Evolutionary conservation across 2,888 invertebrate species (phyloP).

Genomic region (Epiblema foenella): DNA sequence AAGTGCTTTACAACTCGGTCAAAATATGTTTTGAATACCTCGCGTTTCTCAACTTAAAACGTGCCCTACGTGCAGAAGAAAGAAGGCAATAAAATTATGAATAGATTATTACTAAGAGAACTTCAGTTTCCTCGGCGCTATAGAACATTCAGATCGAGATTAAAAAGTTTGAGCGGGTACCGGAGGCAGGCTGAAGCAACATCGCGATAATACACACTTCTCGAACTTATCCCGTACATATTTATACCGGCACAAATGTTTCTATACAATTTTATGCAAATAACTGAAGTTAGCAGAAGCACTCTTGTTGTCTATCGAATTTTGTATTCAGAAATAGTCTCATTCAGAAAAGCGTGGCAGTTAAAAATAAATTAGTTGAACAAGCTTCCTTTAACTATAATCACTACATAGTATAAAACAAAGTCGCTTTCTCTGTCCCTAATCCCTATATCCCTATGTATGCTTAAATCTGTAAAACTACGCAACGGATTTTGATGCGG

Average conservation of each 20-base stretch:
- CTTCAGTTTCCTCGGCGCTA: slow-evolving; percentile 63
- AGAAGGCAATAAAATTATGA: slow-evolving; percentile 47
- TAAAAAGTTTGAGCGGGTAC: slow-evolving; percentile 65
- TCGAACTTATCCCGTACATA: slow-evolving; percentile 25
- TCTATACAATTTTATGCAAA: slow-evolving; percentile 28
- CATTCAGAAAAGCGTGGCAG: background rate
- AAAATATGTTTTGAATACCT: background rate
- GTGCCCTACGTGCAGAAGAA: slow-evolving; percentile 27
- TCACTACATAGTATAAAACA: too few relatives aligned
- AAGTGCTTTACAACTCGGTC: background rate
- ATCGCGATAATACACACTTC: slow-evolving; percentile 39
- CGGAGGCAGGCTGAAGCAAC: slow-evolving; percentile 61
- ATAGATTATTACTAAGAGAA: slow-evolving; percentile 48
- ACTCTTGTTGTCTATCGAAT: slow-evolving; percentile 11
- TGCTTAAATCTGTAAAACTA: too few relatives aligned
- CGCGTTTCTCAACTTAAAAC: slow-evolving; percentile 10
- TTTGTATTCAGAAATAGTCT: background rate
- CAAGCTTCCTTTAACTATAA: too few relatives aligned
- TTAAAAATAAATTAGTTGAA: background rate
- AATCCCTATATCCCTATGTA: too few relatives aligned
- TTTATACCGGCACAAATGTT: slow-evolving; percentile 5
- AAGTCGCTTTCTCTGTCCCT: too few relatives aligned
- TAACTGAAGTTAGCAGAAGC: slow-evolving; percentile 19
- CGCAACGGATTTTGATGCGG: too few relatives aligned
- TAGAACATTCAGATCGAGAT: slow-evolving; percentile 69